Evolutionary conservation across 2,797 vertebrate species (phyloP).

Genomic region (Picus viridis): DNA sequence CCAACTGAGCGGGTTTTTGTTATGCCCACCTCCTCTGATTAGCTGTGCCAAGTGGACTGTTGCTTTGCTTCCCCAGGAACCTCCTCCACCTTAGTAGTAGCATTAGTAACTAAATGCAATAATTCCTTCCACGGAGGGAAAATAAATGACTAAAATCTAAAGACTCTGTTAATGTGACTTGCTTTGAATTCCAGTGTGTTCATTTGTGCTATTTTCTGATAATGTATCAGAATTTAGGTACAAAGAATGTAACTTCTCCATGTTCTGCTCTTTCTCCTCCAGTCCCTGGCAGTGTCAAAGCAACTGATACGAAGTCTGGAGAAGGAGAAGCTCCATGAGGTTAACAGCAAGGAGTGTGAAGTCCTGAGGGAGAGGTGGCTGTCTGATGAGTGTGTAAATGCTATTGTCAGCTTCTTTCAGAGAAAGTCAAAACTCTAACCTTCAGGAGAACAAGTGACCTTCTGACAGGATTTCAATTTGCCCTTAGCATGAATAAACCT

Average conservation of each 20-base stretch:
- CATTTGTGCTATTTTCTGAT: background rate
- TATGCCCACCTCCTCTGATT: background rate
- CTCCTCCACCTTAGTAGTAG: background rate
- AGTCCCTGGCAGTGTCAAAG: constrained; percentile 88
- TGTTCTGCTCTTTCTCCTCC: background rate
- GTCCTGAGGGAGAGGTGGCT: constrained; percentile 81
- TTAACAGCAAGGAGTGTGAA: constrained; percentile 85
- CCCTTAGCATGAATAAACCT: background rate
- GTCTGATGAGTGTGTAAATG: constrained; percentile 87
- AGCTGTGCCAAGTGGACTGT: background rate
- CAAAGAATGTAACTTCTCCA: background rate
- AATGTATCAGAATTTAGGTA: background rate
- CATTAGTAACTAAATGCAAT: background rate
- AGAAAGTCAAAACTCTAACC: constrained; percentile 85
- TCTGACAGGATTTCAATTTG: background rate
- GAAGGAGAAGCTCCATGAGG: constrained; percentile 82
- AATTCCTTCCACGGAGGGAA: background rate
- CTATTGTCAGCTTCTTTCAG: constrained; percentile 87
- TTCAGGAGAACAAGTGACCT: background rate
- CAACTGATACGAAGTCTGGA: constrained; percentile 84
- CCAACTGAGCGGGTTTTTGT: background rate
- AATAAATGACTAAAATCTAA: background rate
- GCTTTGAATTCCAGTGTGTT: background rate
- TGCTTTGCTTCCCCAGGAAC: background rate
- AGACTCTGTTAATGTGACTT: background rate